phyloP scores from a whole-genome alignment of 1,140 invertebrate genomes.

The Gonioctena quinquepunctata region DNA sequence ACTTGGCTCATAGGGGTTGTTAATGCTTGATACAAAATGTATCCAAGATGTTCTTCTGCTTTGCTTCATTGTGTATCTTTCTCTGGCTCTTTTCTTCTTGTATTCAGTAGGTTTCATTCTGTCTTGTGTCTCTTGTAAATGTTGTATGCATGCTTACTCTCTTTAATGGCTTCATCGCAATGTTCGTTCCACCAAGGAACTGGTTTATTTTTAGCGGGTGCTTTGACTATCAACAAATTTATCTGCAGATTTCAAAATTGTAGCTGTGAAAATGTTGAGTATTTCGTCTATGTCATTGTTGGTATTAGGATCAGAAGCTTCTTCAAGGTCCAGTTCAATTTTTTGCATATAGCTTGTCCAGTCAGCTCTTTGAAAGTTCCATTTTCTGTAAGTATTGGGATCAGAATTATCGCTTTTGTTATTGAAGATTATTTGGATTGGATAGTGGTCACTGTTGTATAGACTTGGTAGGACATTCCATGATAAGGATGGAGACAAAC shows the following conservation, averaged over 20 bases:
- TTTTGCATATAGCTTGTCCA: background rate
- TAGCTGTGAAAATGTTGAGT: background rate
- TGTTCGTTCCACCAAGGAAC: background rate
- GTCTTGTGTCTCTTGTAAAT: background rate
- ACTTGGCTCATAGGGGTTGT: background rate
- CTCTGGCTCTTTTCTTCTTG: background rate
- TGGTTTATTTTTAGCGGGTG: background rate
- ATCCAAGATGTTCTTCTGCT: background rate
- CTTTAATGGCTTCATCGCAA: background rate
- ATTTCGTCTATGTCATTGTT: background rate
- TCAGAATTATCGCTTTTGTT: too few species aligned
- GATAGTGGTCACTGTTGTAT: too few species aligned
- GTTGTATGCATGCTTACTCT: background rate
- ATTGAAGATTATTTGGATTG: too few species aligned
- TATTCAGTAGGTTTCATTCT: background rate
- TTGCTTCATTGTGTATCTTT: background rate
- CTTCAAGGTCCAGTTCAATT: background rate
- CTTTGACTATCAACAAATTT: background rate
- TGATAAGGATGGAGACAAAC: too few species aligned
- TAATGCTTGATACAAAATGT: background rate
- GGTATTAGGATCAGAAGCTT: background rate
- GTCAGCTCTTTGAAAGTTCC: background rate
- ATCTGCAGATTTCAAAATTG: background rate
- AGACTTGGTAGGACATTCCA: too few species aligned
- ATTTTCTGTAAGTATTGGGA: too few species aligned